Conservation (phyloP, 2,888 invertebrate species). For the Caenorhabditis japonica region DNA sequence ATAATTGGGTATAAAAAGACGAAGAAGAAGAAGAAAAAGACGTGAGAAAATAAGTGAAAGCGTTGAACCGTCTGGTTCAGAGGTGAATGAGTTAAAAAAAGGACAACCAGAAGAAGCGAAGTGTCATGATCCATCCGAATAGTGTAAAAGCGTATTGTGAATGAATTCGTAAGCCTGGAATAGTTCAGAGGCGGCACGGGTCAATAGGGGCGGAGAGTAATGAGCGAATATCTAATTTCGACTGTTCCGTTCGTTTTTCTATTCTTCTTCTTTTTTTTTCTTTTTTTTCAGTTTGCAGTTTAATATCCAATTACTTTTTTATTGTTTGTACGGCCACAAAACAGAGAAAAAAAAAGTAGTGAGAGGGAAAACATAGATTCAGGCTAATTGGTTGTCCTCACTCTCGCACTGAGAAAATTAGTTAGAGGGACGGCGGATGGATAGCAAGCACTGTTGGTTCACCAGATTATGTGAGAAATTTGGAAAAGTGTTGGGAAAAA, state of each 20-base stretch:
- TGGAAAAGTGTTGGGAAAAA: background rate
- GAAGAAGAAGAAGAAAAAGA: background rate
- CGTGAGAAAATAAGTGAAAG: no score
- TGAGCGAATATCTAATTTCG: conserved; percentile 35
- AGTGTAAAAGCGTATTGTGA: background rate
- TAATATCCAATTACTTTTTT: conserved; percentile 48
- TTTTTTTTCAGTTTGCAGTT: no score
- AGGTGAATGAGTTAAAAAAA: conserved; percentile 7
- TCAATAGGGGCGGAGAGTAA: conserved; percentile 4
- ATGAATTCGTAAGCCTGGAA: conserved; percentile 16
- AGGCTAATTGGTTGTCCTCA: conserved; percentile 48
- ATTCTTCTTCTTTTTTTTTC: no score
- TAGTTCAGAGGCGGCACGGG: conserved; percentile 9
- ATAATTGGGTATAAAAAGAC: background rate
- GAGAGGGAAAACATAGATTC: conserved; percentile 30
- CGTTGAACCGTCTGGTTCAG: conserved; percentile 6
- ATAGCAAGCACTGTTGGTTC: conserved; percentile 13
- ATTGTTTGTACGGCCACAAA: conserved; percentile 37
- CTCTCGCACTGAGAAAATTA: conserved; percentile 23
- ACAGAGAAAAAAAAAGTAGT: background rate
- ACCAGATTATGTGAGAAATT: conserved; percentile 6
- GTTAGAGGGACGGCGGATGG: conserved; percentile 22
- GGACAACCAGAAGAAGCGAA: conserved; percentile 4
- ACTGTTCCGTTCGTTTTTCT: conserved; percentile 45
- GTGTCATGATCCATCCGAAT: conserved; percentile 4